Conservation (phyloP, 2,888 invertebrate species). For the Yponomeuta malinellus region DNA sequence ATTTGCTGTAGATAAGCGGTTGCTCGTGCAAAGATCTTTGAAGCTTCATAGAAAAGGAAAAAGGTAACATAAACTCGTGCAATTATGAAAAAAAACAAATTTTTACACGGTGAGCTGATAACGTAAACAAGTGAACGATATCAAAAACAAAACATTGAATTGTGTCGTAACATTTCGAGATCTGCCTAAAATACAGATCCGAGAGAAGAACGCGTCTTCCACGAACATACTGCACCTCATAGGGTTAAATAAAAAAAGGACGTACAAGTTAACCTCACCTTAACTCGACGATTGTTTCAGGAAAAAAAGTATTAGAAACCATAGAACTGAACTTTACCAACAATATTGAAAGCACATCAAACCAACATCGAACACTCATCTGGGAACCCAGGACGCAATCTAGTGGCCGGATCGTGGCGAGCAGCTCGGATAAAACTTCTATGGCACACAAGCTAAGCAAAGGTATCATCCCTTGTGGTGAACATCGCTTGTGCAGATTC, state of each 20-base stretch:
- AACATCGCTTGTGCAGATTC: slow-evolving; percentile 51
- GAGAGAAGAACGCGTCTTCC: neutral
- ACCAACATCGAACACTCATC: slow-evolving; percentile 12
- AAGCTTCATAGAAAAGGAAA: slow-evolving; percentile 59
- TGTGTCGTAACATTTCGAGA: neutral
- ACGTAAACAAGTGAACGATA: neutral
- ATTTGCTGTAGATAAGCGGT: slow-evolving; percentile 61
- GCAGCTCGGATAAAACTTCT: neutral
- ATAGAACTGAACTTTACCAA: neutral
- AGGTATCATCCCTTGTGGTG: slow-evolving; percentile 29
- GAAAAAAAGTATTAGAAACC: neutral
- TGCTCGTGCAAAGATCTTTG: slow-evolving; percentile 60
- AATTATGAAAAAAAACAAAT: slow-evolving; percentile 22
- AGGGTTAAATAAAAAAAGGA: neutral
- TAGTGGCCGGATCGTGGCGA: neutral
- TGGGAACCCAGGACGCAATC: neutral
- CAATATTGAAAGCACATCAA: slow-evolving; percentile 9
- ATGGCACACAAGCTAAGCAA: slow-evolving; percentile 13
- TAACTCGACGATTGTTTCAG: neutral
- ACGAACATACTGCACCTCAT: neutral
- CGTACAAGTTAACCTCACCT: neutral
- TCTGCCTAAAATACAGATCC: neutral
- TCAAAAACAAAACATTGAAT: neutral
- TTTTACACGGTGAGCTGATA: neutral
- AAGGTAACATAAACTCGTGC: slow-evolving; percentile 45